phyloP scores from a whole-genome alignment of 2,888 invertebrate species.

The Villa cingulata region DNA sequence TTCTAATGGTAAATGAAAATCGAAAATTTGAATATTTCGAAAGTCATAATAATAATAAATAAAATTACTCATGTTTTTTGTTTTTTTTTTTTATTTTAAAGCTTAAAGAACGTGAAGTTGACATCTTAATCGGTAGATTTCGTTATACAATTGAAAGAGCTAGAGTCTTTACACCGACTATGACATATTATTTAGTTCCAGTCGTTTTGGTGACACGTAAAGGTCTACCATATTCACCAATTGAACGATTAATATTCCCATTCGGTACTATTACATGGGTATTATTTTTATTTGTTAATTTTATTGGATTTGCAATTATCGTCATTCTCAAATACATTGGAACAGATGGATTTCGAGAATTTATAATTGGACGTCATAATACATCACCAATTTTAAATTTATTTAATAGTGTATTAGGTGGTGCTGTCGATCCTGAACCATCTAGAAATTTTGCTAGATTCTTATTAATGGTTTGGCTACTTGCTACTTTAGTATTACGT shows the following conservation, averaged over 20 bases:
- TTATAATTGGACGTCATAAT: conserved; percentile 15
- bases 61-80: too few species aligned
- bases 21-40: too few species aligned
- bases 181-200: conserved; percentile 18
- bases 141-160: conserved; percentile 17
- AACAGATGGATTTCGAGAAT: not conserved
- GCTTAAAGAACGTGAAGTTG: conserved; percentile 17
- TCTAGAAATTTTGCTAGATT: conserved; percentile 19
- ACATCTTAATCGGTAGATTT: conserved; percentile 24
- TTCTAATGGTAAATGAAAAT: conserved; percentile 19
- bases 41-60: not conserved
- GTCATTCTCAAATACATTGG: not conserved
- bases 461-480: conserved; percentile 23
- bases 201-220: conserved; percentile 17
- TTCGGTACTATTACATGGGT: conserved; percentile 20
- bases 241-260: conserved; percentile 19
- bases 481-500: conserved; percentile 21
- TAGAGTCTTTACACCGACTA: conserved; percentile 12
- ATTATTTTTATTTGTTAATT: not conserved
- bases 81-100: conserved; percentile 9
- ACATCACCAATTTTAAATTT: conserved; percentile 18
- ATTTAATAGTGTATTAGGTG: conserved; percentile 17
- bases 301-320: not conserved
- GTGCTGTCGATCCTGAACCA: conserved; percentile 16
- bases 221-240: conserved; percentile 14